These are phyloP conservation scores for Diabrotica virgifera DNA, from an alignment of 1,140 invertebrate species.

Conservation along the genomic window DNA sequence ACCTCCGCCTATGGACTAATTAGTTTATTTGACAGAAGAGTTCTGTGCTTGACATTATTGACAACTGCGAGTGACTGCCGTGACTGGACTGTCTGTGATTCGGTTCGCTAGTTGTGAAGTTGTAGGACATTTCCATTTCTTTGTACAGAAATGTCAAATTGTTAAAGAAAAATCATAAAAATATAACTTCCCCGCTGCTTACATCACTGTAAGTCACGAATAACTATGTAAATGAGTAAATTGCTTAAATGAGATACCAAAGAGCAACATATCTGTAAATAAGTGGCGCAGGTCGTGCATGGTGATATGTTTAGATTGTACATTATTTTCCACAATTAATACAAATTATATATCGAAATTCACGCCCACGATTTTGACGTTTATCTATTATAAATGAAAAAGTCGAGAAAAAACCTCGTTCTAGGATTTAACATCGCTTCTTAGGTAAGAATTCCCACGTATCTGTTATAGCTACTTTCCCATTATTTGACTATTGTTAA, in stretches of 20 bases:
- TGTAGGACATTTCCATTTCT: neutral
- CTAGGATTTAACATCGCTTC: neutral
- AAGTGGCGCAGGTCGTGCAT: neutral
- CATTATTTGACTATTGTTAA: neutral
- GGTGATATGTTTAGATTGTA: neutral
- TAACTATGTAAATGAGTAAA: conserved; percentile 8
- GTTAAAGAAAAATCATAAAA: neutral
- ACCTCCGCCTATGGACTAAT: too few relatives aligned
- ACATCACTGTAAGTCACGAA: conserved; percentile 16
- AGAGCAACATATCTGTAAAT: neutral
- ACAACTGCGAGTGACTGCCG: too few relatives aligned
- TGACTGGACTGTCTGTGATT: too few relatives aligned
- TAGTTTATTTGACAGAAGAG: too few relatives aligned
- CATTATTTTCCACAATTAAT: conserved; percentile 10
- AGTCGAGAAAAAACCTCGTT: conserved; percentile 7
- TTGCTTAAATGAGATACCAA: neutral
- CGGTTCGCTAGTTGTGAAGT: neutral
- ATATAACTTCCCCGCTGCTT: conserved; percentile 4
- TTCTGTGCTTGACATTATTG: too few relatives aligned
- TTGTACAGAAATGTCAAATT: neutral
- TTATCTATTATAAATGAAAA: conserved; percentile 9
- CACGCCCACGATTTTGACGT: conserved; percentile 15
- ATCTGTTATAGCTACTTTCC: neutral
- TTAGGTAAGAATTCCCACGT: conserved; percentile 7
- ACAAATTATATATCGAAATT: conserved; percentile 8